Conservation (phyloP, 1,140 invertebrate species). For the Leptopilina clavipes region DNA sequence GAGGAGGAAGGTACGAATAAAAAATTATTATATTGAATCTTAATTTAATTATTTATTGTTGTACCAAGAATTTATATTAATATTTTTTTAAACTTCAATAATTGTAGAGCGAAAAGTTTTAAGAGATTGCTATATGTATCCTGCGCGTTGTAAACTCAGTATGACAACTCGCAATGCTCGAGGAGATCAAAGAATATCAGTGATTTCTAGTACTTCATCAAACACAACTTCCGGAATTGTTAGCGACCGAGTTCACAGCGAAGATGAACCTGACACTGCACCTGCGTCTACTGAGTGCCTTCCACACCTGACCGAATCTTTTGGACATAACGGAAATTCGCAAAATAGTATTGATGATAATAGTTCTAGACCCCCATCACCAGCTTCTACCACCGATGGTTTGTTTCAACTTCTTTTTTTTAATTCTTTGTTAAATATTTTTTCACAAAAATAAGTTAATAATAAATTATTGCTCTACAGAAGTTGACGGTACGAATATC, state of each 20-base stretch:
- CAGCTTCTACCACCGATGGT: conserved; percentile 65
- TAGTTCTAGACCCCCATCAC: conserved; percentile 60
- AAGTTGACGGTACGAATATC: conserved; percentile 63
- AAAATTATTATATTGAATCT: neutral
- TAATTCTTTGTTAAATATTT: neutral
- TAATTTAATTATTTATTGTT: neutral
- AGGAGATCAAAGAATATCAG: conserved; percentile 89
- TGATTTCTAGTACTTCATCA: conserved; percentile 93
- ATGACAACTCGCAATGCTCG: conserved; percentile 78
- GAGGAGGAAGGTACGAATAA: conserved; percentile 81
- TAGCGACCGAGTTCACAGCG: conserved; percentile 93
- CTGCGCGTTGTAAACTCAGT: conserved; percentile 76
- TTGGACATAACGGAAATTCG: conserved; percentile 47
- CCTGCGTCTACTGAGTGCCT: conserved; percentile 73
- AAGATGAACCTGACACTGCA: conserved; percentile 89
- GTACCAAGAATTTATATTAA: neutral
- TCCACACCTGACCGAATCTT: conserved; percentile 65
- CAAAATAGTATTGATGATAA: conserved; percentile 54
- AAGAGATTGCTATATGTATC: conserved; percentile 80
- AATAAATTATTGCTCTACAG: conserved; percentile 50
- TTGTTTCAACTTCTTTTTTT: conserved; percentile 32
- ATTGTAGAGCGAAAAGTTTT: conserved; percentile 72
- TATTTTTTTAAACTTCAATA: conserved; percentile 35
- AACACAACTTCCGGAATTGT: conserved; percentile 97
- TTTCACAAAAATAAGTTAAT: neutral